Evolutionary conservation across 92 coral and sea anemone species (phyloP).

Genomic region (Palythoa caribaeorum): DNA sequence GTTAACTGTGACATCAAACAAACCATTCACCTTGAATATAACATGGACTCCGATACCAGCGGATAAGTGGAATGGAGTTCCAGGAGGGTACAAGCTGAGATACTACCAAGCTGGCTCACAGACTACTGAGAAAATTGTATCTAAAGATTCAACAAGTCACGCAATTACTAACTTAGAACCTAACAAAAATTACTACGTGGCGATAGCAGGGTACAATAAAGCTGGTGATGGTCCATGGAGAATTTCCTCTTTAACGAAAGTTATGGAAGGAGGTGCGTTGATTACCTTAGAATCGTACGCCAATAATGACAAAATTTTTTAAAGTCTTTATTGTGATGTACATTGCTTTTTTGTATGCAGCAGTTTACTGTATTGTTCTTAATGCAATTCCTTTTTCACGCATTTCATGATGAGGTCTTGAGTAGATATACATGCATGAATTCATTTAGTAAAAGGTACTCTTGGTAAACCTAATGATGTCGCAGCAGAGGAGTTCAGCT

Average conservation of each 20-base stretch:
- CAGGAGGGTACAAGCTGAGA: slow-evolving; percentile 2
- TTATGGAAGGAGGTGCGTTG: neutral
- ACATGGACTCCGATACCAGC: slow-evolving; percentile 23
- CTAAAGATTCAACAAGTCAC: neutral
- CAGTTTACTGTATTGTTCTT: no score
- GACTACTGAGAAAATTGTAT: neutral
- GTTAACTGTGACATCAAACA: neutral
- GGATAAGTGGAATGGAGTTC: slow-evolving; percentile 8
- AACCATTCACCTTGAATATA: neutral
- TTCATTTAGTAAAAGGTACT: no score
- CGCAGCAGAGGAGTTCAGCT: no score
- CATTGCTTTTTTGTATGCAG: no score
- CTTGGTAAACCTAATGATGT: no score
- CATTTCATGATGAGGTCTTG: no score
- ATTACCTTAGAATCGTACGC: no score
- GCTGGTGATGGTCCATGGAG: slow-evolving; percentile 24
- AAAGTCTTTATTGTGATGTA: no score
- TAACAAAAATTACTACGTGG: neutral
- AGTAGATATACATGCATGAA: no score
- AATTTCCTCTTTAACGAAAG: neutral
- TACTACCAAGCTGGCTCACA: neutral
- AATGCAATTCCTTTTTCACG: no score
- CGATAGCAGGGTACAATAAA: neutral
- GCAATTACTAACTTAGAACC: neutral
- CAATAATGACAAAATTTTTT: no score